These are phyloP conservation scores for Fratercula arctica DNA, from an alignment of 2,797 vertebrate species.

Conservation along the genomic window DNA sequence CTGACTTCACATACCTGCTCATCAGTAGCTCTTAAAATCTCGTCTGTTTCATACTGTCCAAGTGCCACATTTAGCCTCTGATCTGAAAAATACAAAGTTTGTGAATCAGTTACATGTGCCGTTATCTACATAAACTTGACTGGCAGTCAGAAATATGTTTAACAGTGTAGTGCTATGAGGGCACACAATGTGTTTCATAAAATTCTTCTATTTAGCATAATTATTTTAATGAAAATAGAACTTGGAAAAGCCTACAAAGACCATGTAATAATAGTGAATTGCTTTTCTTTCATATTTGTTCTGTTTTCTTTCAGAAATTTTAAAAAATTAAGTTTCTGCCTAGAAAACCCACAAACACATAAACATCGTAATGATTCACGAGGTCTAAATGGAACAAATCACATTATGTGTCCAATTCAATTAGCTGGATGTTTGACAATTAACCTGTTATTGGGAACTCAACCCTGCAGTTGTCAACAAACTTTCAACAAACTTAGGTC, in stretches of 20 bases:
- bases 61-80: conserved; percentile 74
- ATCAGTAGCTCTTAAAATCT: conserved; percentile 41
- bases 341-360: not conserved
- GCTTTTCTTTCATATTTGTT: not conserved
- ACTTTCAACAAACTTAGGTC: not conserved
- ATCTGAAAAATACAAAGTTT: conserved; percentile 71
- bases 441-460: not conserved
- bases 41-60: conserved; percentile 69
- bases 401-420: not conserved
- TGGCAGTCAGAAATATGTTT: not conserved
- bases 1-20: conserved; percentile 78
- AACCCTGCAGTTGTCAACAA: not conserved
- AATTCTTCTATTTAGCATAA: not conserved
- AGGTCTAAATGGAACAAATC: not conserved
- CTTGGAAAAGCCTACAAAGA: not conserved
- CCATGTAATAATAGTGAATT: not conserved
- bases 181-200: not conserved
- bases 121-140: not conserved
- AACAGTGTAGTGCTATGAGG: not conserved
- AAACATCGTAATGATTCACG: not conserved
- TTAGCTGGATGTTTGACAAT: not conserved
- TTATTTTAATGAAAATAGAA: not conserved
- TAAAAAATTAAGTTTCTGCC: not conserved
- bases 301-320: not conserved
- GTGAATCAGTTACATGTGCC: not conserved